Percentiles rank a stretch among this genome's conserved stretches.
phyloP scores from a whole-genome alignment of 2,888 invertebrate genomes.

The Nomada fucata region DNA sequence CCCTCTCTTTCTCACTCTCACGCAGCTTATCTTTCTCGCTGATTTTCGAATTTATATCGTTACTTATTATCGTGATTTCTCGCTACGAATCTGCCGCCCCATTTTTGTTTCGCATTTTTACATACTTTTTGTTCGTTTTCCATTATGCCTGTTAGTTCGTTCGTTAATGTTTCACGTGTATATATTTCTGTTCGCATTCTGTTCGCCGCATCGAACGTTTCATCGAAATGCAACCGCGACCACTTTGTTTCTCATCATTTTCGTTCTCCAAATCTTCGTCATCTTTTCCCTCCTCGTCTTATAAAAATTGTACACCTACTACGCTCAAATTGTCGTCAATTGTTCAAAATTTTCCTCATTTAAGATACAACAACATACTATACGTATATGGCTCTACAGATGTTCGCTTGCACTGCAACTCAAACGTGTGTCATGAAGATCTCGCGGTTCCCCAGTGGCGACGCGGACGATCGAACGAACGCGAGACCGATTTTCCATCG shows the following conservation, averaged over 20 bases:
- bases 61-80: conserved; percentile 68
- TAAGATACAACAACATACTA: conserved; percentile 83
- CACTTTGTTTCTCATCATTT: conserved; percentile 51
- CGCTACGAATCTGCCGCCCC: conserved; percentile 66
- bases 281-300: conserved; percentile 54
- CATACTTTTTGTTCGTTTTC: conserved; percentile 7
- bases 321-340: conserved; percentile 71
- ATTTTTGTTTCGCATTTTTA: conserved; percentile 34
- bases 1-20: conserved; percentile 48
- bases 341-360: conserved; percentile 60
- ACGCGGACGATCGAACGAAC: conserved; percentile 36
- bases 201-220: conserved; percentile 73
- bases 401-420: conserved; percentile 84
- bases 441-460: conserved; percentile 40
- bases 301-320: conserved; percentile 82
- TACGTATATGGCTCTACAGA: conserved; percentile 84
- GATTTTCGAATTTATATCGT: conserved; percentile 64
- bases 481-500: conserved; percentile 26
- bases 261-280: not conserved
- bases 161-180: conserved; percentile 64
- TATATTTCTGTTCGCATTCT: conserved; percentile 8
- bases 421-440: conserved; percentile 82
- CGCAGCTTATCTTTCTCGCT: conserved; percentile 1
- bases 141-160: conserved; percentile 27
- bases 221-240: conserved; percentile 81